A percentile compares a stretch with the other conserved stretches of the same genome.
These are phyloP conservation scores for Pentamera pediparva DNA, from an alignment of 53 echinoderm and acorn worm genomes.

Conservation along the genomic window DNA sequence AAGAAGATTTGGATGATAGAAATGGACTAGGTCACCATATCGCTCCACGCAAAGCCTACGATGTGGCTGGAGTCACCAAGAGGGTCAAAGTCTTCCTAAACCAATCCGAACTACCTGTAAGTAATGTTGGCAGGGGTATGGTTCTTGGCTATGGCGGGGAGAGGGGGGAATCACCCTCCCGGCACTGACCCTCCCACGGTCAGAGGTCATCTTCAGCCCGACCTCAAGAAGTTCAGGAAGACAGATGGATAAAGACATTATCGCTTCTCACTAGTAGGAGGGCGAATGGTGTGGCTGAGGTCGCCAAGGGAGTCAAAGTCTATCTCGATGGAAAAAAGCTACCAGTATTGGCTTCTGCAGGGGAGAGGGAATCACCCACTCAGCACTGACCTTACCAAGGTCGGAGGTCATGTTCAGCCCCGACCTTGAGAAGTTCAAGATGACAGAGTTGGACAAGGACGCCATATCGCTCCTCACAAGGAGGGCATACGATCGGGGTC, in stretches of 20 bases:
- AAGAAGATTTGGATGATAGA: conserved; percentile 84
- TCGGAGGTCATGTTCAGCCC: conserved; percentile 79
- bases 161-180: no score
- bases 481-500: conserved; percentile 87
- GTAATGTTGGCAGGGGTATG: background rate
- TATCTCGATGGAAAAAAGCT: no score
- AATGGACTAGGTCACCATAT: conserved; percentile 75
- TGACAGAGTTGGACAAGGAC: conserved; percentile 75
- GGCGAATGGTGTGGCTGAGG: conserved; percentile 85
- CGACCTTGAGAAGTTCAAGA: conserved; percentile 89
- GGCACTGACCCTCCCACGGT: no score
- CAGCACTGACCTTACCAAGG: no score
- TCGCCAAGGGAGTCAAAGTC: no score
- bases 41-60: conserved; percentile 83
- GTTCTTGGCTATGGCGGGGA: no score
- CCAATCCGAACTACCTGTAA: conserved; percentile 68
- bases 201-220: conserved; percentile 83
- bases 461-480: conserved; percentile 76
- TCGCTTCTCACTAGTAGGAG: conserved; percentile 75
- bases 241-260: conserved; percentile 79
- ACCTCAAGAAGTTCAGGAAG: conserved; percentile 84
- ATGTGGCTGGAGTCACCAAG: conserved; percentile 71
- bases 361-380: no score
- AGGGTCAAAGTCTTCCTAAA: conserved; percentile 87
- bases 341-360: no score